Conservation (phyloP, 2,888 invertebrate species). For the Andrena praecox region DNA sequence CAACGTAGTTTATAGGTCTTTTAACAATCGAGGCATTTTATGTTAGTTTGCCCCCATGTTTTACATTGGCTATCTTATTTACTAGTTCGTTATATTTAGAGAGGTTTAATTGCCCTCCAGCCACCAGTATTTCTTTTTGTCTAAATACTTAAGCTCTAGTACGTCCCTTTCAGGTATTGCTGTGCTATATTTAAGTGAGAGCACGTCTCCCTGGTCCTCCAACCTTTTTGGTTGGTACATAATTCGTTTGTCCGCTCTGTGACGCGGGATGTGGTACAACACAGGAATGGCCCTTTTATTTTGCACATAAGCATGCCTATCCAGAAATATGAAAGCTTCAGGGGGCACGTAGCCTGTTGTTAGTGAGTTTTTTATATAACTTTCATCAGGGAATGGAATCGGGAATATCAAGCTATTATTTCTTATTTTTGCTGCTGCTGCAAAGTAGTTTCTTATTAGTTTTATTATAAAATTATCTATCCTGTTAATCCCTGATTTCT, state of each 20-base stretch:
- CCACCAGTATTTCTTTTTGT: constrained; percentile 11
- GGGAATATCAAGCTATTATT: constrained; percentile 6
- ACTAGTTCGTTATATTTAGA: too few species aligned
- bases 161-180: not conserved
- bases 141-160: not conserved
- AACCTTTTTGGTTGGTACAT: not conserved
- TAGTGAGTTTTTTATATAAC: not conserved
- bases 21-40: too few species aligned
- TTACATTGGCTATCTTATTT: too few species aligned
- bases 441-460: not conserved
- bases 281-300: not conserved
- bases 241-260: constrained; percentile 4
- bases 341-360: not conserved
- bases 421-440: not conserved
- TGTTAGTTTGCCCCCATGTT: too few species aligned
- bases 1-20: too few species aligned
- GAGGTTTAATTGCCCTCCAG: not conserved
- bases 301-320: constrained; percentile 1
- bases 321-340: constrained; percentile 7
- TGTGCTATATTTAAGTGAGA: not conserved
- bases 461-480: constrained; percentile 15
- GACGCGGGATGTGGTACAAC: constrained; percentile 19
- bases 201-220: not conserved
- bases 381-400: constrained; percentile 2
- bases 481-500: constrained; percentile 17